Base-by-base conservation (phyloP, 2,113 vertebrate genomes). In the Piaya cayana region DNA sequence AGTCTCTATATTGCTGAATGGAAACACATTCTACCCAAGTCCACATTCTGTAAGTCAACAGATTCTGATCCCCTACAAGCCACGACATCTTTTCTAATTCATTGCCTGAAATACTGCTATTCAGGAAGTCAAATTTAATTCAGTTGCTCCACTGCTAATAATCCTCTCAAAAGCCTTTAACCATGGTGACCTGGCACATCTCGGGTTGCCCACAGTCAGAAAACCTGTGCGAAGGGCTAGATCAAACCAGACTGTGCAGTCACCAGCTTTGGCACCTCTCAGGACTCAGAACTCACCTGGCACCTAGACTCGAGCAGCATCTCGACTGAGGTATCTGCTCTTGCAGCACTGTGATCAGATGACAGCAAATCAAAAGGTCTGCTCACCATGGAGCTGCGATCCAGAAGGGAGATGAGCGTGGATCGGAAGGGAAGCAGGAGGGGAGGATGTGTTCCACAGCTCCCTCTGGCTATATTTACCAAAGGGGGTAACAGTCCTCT, bases 381-480 rank as follows among this genome's bases (percentile, higher is more conserved):
- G 70, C 82, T 63, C 59, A 29, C n/a, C 62, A 21, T 1, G 74
- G 90, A 82, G 85, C 85, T 78, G 12, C 14, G 53, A 81, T 53
- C 45, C 65, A 77, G 90, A 82, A 69, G 67, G 65, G 55, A 85
- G 53, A 43, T 23, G 52, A 83, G 59, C 10, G 6, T 21, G 67
- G 70, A 83, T 25, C 1, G 2, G 58, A 71, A 86, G 45, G 49
- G 43, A 67, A 58, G 75, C 18, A 2, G 10, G 67, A n/a, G 56
- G 25, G 45, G 5, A 22, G 8, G 4, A 29, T 72, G 68, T 6
- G 49, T 60, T 59, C 58, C 65, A 47, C 22, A 22, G 45, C 82
- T 92, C 62, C 71, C 86, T 65, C 86, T 79, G 58, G 85, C 90
- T 92, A 26, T 88, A 93, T 90, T 95, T 94, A 95, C 92, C 72